Base-by-base conservation (phyloP, 2,113 vertebrate genomes). In the Eudyptes chrysolophus region DNA sequence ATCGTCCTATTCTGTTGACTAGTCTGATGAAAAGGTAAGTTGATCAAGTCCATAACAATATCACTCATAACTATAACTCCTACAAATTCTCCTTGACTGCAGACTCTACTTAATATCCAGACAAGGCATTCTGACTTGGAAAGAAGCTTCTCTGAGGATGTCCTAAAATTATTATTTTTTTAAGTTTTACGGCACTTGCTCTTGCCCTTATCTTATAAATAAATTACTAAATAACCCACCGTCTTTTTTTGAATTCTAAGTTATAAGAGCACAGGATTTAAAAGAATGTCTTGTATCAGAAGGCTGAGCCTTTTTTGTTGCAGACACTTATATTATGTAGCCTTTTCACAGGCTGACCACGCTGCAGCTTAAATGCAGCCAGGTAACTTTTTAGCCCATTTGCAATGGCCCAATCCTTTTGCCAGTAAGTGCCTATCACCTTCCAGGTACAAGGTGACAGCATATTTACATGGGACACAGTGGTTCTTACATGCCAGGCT, bases 21-120 rank as follows among this genome's bases (percentile, higher is more conserved):
- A 62, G 84, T 69, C 83, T 78, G 80, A 40, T 75, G 90, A 94
- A 96, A 96, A 92, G 84, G 66, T 83, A 24, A 88, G 26, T 65
- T 72, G 74, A 54, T 44, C 49, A 38, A 96, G 34, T 79, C 34
- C 74, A 61, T 62, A 92, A 20, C 34, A 76, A 26, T 90, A 49
- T 65, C 40, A 68, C 30, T 83, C 57, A 16, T 3, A 65, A 85
- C 52, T 49, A 0, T 19, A 62, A 54, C 34, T 92, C 49, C 52
- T 22, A 16, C 30, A 83, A 94, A 85, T 62, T 49, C 69, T 92
- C 25, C 21, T 71, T 62, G 62, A 16, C 27, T 89, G 87, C 48
- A 68, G 11, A 11, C 10, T 75, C 22, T 6, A 12, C 51, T 70
- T 78, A 30, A 32, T 16, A 60, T 2, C 29, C 55, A 55, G 46